phyloP scores from a whole-genome alignment of 2,113 vertebrate species.

The Zosterops japonicus region DNA sequence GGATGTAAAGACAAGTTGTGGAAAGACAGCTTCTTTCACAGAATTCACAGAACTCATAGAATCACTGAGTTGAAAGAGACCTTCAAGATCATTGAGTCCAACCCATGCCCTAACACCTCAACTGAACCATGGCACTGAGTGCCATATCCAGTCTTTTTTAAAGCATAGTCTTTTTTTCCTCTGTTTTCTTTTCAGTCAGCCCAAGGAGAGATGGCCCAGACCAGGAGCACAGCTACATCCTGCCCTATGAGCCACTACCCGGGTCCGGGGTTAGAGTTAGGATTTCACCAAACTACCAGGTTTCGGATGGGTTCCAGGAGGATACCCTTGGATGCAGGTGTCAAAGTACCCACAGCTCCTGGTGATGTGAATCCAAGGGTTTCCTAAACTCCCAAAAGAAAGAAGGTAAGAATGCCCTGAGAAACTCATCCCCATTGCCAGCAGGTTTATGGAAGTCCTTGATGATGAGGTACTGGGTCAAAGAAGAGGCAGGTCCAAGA shows the following conservation, averaged over 20 bases:
- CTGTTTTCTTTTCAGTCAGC: neutral
- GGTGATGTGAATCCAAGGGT: neutral
- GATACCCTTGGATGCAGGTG: neutral
- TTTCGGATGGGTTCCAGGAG: neutral
- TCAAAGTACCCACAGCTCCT: neutral
- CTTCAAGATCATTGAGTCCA: too few relatives aligned
- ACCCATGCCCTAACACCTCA: too few relatives aligned
- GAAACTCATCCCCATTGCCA: neutral
- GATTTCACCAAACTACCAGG: neutral
- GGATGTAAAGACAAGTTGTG: rapidly evolving
- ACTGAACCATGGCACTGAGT: too few relatives aligned
- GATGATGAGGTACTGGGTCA: neutral
- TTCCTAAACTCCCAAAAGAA: neutral
- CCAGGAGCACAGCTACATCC: neutral
- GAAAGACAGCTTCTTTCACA: neutral
- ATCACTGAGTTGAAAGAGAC: too few relatives aligned
- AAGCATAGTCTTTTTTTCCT: neutral
- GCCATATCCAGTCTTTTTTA: too few relatives aligned
- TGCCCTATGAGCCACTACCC: rapidly evolving
- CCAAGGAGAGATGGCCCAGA: neutral
- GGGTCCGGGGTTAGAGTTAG: neutral
- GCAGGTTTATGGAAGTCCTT: neutral
- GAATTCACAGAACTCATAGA: too few relatives aligned
- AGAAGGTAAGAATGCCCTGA: neutral
- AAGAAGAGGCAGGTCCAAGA: neutral